Evolutionary conservation across 2,888 invertebrate species (phyloP).

Genomic region (Chydorus sphaericus): DNA sequence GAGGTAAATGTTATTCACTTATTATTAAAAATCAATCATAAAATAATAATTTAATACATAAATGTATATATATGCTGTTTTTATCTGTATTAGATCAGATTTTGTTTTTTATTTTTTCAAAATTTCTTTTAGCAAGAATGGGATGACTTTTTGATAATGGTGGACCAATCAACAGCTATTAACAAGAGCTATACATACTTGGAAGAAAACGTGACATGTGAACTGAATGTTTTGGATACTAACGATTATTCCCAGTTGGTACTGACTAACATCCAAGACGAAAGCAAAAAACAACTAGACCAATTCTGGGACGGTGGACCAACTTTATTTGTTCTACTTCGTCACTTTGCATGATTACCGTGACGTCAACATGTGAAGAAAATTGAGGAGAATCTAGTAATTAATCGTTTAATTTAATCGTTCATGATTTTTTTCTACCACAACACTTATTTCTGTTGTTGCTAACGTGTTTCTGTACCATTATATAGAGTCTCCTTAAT

Average conservation of each 20-base stretch:
- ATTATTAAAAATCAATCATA: neutral
- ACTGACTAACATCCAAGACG: no score
- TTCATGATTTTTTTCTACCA: neutral
- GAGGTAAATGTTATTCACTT: slow-evolving; percentile 8
- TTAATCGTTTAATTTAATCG: neutral
- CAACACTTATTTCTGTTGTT: no score
- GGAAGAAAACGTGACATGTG: slow-evolving; percentile 14
- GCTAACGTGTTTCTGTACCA: neutral
- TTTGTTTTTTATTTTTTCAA: neutral
- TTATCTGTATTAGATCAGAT: neutral
- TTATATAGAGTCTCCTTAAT: slow-evolving; percentile 13
- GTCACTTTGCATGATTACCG: slow-evolving; percentile 24
- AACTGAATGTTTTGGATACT: no score
- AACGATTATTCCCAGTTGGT: no score
- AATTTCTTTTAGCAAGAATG: slow-evolving; percentile 12
- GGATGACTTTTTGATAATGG: slow-evolving; percentile 16
- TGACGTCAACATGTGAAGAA: slow-evolving; percentile 24
- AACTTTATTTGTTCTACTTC: slow-evolving; percentile 21
- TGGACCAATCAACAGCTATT: slow-evolving; percentile 14
- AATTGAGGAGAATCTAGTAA: slow-evolving; percentile 19
- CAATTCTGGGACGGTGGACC: neutral
- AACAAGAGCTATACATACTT: slow-evolving; percentile 8
- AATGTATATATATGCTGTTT: neutral
- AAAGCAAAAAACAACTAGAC: no score
- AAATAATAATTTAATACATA: neutral